Conservation (phyloP, 2,888 invertebrate species). For the Nycteola revayana region DNA sequence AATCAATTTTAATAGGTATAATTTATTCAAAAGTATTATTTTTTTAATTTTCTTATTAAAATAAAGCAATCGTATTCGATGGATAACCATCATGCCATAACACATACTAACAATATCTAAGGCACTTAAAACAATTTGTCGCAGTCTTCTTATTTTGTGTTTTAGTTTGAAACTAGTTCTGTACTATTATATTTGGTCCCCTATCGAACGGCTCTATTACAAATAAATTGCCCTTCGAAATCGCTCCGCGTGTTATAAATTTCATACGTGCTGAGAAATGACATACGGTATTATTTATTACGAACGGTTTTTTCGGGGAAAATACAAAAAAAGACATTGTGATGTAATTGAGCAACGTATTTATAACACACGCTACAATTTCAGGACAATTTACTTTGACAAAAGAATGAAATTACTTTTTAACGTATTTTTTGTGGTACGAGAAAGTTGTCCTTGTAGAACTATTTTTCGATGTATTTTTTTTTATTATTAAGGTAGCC, state of each 20-base stretch:
- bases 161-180: no score
- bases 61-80: not conserved
- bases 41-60: no score
- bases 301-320: slow-evolving; percentile 62
- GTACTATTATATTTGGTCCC: slow-evolving; percentile 18
- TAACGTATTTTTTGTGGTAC: slow-evolving; percentile 15
- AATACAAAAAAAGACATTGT: slow-evolving; percentile 77
- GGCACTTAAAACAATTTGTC: no score
- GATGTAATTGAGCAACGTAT: slow-evolving; percentile 75
- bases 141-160: no score
- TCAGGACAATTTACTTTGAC: slow-evolving; percentile 43
- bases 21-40: no score
- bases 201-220: slow-evolving; percentile 70
- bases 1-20: no score
- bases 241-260: slow-evolving; percentile 77
- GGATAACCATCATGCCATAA: not conserved
- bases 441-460: no score
- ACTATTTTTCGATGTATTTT: no score
- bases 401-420: slow-evolving; percentile 32
- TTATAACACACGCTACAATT: slow-evolving; percentile 62
- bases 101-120: no score
- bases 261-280: slow-evolving; percentile 83
- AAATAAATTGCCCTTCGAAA: slow-evolving; percentile 79
- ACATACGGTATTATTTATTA: slow-evolving; percentile 82
- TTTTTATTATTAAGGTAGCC: no score